Percentiles rank a stretch among this genome's conserved stretches.
phyloP scores from a whole-genome alignment of 2,888 invertebrate genomes.

The Hyposoter dolosus region DNA sequence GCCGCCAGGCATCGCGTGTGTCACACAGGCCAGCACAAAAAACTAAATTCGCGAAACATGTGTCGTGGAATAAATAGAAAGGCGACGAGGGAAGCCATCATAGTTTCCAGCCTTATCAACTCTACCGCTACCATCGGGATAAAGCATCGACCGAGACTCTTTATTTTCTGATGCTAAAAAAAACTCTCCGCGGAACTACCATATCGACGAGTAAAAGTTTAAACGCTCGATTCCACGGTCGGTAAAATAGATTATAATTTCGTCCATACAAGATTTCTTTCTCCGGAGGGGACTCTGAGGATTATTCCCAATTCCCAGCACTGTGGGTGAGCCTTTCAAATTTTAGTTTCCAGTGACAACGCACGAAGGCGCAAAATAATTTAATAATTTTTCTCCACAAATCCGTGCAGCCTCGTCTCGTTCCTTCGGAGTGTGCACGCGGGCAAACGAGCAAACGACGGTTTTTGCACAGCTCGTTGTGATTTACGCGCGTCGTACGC shows the following conservation, averaged over 20 bases:
- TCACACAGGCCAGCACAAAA: slow-evolving; percentile 22
- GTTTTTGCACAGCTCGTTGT: slow-evolving; percentile 31
- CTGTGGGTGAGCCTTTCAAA: too few species aligned
- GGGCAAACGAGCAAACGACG: too few species aligned
- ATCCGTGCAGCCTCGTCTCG: too few species aligned
- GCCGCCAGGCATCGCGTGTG: slow-evolving; percentile 16
- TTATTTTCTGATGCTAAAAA: slow-evolving; percentile 21
- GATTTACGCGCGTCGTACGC: slow-evolving; percentile 26
- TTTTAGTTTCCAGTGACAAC: neutral
- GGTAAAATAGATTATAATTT: slow-evolving; percentile 57
- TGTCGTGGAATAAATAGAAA: too few species aligned
- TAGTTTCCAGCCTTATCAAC: slow-evolving; percentile 58
- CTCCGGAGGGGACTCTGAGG: neutral
- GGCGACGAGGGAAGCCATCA: neutral
- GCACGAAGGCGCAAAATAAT: neutral
- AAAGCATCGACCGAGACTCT: slow-evolving; percentile 55
- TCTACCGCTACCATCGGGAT: neutral
- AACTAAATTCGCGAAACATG: neutral
- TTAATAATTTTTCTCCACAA: neutral
- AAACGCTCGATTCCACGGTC: slow-evolving; percentile 29
- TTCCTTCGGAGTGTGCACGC: too few species aligned
- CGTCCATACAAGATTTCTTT: slow-evolving; percentile 1
- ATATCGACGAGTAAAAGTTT: slow-evolving; percentile 40
- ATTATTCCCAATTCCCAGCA: neutral
- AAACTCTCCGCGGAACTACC: slow-evolving; percentile 39